Evolutionary conservation across 2,797 vertebrate species (phyloP).

Genomic region (Vespertilio murinus): DNA sequence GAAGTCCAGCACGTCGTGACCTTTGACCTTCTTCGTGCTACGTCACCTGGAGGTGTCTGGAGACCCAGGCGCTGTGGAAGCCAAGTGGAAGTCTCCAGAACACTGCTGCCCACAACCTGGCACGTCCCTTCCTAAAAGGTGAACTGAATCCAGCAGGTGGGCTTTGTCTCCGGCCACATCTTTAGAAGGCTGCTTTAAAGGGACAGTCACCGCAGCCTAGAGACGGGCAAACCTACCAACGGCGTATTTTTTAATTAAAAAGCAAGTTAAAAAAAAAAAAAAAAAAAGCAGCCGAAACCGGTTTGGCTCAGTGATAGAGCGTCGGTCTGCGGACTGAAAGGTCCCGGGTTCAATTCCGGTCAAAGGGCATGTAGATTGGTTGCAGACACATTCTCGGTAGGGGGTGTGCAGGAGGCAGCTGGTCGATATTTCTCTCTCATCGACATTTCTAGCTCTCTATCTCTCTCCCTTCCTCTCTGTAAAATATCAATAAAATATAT

Average conservation of each 20-base stretch:
- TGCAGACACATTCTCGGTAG: too few species aligned
- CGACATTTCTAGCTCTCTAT: too few species aligned
- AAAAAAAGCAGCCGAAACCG: too few species aligned
- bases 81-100: not conserved
- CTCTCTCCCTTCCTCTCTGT: too few species aligned
- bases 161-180: not conserved
- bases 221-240: not conserved
- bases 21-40: not conserved
- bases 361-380: too few species aligned
- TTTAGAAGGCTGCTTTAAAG: not conserved
- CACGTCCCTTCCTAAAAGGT: not conserved
- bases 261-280: not conserved
- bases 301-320: too few species aligned
- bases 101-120: not conserved
- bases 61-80: not conserved
- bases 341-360: too few species aligned
- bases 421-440: too few species aligned
- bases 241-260: not conserved
- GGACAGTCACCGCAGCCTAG: not conserved
- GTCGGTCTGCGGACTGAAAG: too few species aligned
- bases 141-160: not conserved
- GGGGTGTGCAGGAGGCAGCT: too few species aligned
- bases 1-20: not conserved
- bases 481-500: too few species aligned
- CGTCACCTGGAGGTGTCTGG: not conserved